These are phyloP conservation scores for Drosophila sturtevanti DNA, from an alignment of 1,140 invertebrate genomes.

Conservation along the genomic window DNA sequence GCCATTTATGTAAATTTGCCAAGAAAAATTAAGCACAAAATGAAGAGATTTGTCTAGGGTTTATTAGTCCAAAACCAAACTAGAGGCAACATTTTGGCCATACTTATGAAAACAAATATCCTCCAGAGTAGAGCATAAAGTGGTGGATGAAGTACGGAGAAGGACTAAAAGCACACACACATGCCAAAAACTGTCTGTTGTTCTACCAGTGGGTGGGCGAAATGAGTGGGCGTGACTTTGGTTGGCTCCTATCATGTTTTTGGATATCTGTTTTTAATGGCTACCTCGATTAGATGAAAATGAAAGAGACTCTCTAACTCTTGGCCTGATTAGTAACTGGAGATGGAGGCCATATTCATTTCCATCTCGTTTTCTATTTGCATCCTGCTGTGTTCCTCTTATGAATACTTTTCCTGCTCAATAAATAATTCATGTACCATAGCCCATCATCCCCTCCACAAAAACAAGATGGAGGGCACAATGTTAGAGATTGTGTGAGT, in stretches of 20 bases:
- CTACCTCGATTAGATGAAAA: slow-evolving; percentile 57
- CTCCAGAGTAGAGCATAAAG: slow-evolving; percentile 24
- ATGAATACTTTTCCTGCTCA: slow-evolving; percentile 65
- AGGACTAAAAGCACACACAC: slow-evolving; percentile 7
- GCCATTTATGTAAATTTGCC: slow-evolving; percentile 77
- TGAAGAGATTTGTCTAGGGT: slow-evolving; percentile 75
- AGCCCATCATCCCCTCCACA: background rate
- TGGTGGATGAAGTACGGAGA: background rate
- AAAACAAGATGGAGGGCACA: slow-evolving; percentile 27
- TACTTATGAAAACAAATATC: slow-evolving; percentile 54
- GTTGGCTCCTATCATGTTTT: slow-evolving; percentile 35
- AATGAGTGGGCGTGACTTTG: slow-evolving; percentile 53
- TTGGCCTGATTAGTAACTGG: slow-evolving; percentile 28
- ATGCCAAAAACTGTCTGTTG: slow-evolving; percentile 11
- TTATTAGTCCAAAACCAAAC: slow-evolving; percentile 65
- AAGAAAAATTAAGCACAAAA: slow-evolving; percentile 70
- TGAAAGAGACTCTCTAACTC: slow-evolving; percentile 14
- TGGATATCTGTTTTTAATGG: slow-evolving; percentile 68
- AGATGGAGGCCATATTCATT: background rate
- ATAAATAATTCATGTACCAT: slow-evolving; percentile 71
- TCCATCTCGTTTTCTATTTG: background rate
- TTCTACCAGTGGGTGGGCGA: slow-evolving; percentile 21
- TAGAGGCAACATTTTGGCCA: slow-evolving; percentile 30
- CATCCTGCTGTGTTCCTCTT: slow-evolving; percentile 36
- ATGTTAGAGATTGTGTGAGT: slow-evolving; percentile 2